Conservation (phyloP, 2,888 invertebrate genomes). For the Eupithecia abbreviata region DNA sequence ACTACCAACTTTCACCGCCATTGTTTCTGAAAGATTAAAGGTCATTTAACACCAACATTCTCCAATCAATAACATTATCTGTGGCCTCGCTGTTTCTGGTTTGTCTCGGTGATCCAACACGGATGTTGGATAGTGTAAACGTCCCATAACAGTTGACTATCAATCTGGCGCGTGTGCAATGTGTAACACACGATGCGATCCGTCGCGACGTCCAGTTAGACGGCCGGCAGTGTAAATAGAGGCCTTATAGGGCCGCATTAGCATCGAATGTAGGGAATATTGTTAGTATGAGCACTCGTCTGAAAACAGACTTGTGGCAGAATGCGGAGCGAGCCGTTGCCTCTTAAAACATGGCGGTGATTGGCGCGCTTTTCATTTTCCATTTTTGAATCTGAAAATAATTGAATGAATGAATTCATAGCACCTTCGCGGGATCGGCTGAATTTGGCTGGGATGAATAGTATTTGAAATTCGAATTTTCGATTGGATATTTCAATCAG, state of each 20-base stretch:
- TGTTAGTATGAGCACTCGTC: slow-evolving; percentile 56
- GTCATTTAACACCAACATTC: slow-evolving; percentile 10
- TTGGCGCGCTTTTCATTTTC: slow-evolving; percentile 4
- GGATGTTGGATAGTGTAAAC: slow-evolving; percentile 15
- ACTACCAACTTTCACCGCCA: slow-evolving; percentile 6
- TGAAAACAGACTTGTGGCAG: slow-evolving; percentile 54
- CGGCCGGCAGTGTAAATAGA: slow-evolving; percentile 40
- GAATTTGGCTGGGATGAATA: neutral
- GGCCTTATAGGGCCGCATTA: slow-evolving; percentile 41
- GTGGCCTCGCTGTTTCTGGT: slow-evolving; percentile 1
- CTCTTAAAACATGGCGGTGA: slow-evolving; percentile 8
- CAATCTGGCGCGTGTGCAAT: slow-evolving; percentile 23
- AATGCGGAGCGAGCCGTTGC: slow-evolving; percentile 17
- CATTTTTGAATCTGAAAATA: slow-evolving; percentile 11
- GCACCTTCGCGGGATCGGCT: slow-evolving; percentile 1
- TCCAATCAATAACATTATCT: neutral
- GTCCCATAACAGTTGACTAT: slow-evolving; percentile 22
- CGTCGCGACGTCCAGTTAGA: slow-evolving; percentile 34
- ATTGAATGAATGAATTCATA: slow-evolving; percentile 13
- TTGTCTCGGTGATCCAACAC: slow-evolving; percentile 1
- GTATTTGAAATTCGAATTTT: slow-evolving; percentile 6
- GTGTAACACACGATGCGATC: slow-evolving; percentile 28
- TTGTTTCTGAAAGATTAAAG: slow-evolving; percentile 7
- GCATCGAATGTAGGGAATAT: slow-evolving; percentile 51
- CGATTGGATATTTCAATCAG: neutral